Evolutionary conservation across 2,888 invertebrate species (phyloP).

Genomic region (Brachypterus glaber): DNA sequence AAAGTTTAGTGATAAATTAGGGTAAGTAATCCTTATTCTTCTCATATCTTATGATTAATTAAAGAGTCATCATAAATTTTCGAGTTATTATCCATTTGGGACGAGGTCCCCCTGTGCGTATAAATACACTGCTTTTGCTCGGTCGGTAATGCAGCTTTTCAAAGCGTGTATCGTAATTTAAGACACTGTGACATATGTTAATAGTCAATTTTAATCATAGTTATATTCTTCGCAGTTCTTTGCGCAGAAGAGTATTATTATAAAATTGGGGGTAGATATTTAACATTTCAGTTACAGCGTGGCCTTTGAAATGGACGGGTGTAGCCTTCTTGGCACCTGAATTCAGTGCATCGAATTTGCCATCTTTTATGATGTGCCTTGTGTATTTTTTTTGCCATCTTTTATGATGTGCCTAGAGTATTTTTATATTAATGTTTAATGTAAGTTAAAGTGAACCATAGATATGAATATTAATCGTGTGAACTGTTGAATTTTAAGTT

Average conservation of each 20-base stretch:
- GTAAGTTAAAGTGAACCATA: too few relatives aligned
- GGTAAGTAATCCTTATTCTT: background rate
- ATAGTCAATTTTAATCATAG: constrained; percentile 28
- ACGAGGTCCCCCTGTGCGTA: constrained; percentile 18
- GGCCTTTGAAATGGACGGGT: too few relatives aligned
- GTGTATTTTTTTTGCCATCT: too few relatives aligned
- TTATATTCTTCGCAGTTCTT: constrained; percentile 24
- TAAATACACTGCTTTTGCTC: constrained; percentile 10
- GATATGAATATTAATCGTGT: too few relatives aligned
- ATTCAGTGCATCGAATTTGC: too few relatives aligned
- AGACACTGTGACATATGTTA: constrained; percentile 24
- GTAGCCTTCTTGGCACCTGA: too few relatives aligned
- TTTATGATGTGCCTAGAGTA: too few relatives aligned
- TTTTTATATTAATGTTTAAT: too few relatives aligned
- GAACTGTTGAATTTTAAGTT: too few relatives aligned
- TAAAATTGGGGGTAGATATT: too few relatives aligned
- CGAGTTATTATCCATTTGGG: constrained; percentile 27
- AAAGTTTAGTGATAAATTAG: constrained; percentile 1
- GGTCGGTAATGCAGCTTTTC: constrained; percentile 1
- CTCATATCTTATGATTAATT: constrained; percentile 28
- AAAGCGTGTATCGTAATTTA: background rate
- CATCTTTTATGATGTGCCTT: too few relatives aligned
- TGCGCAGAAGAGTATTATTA: constrained; percentile 16
- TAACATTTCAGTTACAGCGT: too few relatives aligned
- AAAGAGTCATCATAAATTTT: constrained; percentile 33